Conservation (phyloP, 2,113 vertebrate species). For the Ctenomys sociabilis region DNA sequence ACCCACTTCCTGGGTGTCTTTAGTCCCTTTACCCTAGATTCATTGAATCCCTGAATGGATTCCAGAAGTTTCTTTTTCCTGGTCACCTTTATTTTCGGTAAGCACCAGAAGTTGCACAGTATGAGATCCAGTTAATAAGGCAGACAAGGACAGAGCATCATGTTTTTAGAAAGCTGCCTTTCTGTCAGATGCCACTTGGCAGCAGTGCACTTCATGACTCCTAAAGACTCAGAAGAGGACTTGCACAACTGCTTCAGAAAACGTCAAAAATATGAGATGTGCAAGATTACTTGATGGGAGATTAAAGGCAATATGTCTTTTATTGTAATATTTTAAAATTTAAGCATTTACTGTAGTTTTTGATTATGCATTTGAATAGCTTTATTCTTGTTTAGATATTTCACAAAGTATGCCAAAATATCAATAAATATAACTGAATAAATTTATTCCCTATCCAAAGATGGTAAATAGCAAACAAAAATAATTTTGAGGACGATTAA, state of each 20-base stretch:
- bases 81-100: not conserved
- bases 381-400: not conserved
- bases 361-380: not conserved
- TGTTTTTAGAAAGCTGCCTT: not conserved
- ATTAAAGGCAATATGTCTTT: not conserved
- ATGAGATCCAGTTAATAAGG: not conserved
- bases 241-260: not conserved
- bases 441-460: not conserved
- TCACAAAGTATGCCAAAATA: not conserved
- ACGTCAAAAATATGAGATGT: not conserved
- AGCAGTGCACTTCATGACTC: not conserved
- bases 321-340: not conserved
- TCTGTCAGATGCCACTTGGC: not conserved
- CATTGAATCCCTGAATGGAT: not conserved
- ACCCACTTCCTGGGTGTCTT: not conserved
- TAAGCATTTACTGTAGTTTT: not conserved
- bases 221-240: not conserved
- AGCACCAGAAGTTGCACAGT: not conserved
- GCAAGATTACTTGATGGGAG: not conserved
- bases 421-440: not conserved
- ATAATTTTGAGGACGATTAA: not conserved
- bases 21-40: not conserved
- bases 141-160: not conserved
- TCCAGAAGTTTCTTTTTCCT: not conserved
- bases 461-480: not conserved